Percentiles rank a stretch among this genome's conserved stretches.
Evolutionary conservation across 2,797 vertebrate species (phyloP).

Genomic region (Spondyliosoma cantharus): DNA sequence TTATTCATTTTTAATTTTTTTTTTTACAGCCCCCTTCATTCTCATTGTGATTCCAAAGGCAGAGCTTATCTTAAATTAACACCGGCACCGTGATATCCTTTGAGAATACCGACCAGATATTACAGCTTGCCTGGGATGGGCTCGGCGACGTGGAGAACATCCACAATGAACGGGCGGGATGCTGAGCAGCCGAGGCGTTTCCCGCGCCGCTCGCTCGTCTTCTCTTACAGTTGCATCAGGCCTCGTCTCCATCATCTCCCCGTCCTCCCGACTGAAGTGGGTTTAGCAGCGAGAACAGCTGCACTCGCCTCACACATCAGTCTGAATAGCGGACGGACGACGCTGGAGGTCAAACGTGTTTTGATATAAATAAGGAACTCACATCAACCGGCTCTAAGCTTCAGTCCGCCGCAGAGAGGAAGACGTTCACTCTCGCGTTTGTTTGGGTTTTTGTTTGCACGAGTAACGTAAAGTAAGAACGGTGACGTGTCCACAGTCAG

Average conservation of each 20-base stretch:
- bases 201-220: neutral
- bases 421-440: neutral
- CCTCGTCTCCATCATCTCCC: neutral
- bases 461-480: no score
- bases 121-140: slow-evolving; percentile 56
- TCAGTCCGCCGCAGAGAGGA: neutral
- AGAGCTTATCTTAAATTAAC: slow-evolving; percentile 75
- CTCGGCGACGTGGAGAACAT: slow-evolving; percentile 62
- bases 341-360: slow-evolving; percentile 7
- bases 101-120: slow-evolving; percentile 69
- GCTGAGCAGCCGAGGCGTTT: slow-evolving; percentile 29
- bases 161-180: slow-evolving; percentile 39
- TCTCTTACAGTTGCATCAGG: slow-evolving; percentile 18
- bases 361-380: neutral
- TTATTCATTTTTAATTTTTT: slow-evolving; percentile 59
- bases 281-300: slow-evolving; percentile 14
- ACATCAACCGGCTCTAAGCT: neutral
- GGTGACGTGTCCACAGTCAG: neutral
- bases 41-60: slow-evolving; percentile 74
- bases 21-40: slow-evolving; percentile 64
- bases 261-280: slow-evolving; percentile 10
- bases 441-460: neutral
- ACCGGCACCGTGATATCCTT: slow-evolving; percentile 62
- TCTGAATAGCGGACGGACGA: neutral
- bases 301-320: neutral